Evolutionary conservation across 2,888 invertebrate species (phyloP).

Genomic region (Aradus depressus): DNA sequence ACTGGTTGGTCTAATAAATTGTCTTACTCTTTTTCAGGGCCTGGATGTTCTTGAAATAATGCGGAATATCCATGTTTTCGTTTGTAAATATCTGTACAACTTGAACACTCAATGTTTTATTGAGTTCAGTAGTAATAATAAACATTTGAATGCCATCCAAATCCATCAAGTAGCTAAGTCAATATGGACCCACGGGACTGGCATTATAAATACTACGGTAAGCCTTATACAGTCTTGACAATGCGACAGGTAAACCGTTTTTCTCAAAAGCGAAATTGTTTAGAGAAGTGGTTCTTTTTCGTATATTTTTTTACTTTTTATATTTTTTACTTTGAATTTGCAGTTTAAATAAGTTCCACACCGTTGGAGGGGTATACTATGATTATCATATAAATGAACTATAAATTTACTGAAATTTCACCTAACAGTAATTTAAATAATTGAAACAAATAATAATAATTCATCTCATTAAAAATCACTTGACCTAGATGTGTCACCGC

Average conservation of each 20-base stretch:
- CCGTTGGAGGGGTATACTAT: too few species aligned
- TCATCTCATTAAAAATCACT: too few species aligned
- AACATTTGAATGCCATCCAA: slow-evolving; percentile 88
- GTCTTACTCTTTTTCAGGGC: slow-evolving; percentile 44
- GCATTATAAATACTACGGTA: slow-evolving; percentile 89
- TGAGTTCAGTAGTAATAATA: slow-evolving; percentile 80
- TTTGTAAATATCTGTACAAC: slow-evolving; percentile 86
- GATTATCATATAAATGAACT: too few species aligned
- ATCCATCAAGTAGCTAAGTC: slow-evolving; percentile 94
- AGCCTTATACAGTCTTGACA: slow-evolving; percentile 29
- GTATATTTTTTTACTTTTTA: not conserved
- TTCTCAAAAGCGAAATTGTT: too few species aligned
- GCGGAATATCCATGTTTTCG: slow-evolving; percentile 91
- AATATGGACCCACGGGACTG: slow-evolving; percentile 90
- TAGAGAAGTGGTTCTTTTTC: not conserved
- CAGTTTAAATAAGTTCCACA: too few species aligned
- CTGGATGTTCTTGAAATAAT: slow-evolving; percentile 94
- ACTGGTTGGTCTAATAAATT: too few species aligned
- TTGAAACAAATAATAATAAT: too few species aligned
- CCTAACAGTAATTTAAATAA: too few species aligned
- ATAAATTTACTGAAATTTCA: too few species aligned
- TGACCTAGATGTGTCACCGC: too few species aligned
- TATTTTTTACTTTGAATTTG: not conserved
- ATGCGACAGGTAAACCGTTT: too few species aligned
- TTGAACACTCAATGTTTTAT: slow-evolving; percentile 93